Evolutionary conservation across 2,113 vertebrate species (phyloP).

Genomic region (Anguilla japonica): DNA sequence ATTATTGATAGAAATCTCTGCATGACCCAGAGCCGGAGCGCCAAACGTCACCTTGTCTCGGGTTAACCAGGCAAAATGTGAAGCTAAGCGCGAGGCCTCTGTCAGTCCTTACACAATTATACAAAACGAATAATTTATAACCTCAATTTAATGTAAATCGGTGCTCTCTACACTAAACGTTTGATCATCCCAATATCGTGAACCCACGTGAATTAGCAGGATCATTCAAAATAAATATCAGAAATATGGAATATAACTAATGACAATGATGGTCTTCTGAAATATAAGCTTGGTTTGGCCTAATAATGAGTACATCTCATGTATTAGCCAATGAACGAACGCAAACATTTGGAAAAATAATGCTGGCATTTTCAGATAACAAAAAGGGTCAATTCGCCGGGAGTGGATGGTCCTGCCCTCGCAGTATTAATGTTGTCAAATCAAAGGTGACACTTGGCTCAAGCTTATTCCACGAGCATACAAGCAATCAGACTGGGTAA

Average conservation of each 20-base stretch:
- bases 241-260: background rate
- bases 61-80: conserved; percentile 66
- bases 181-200: background rate
- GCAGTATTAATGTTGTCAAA: conserved; percentile 43
- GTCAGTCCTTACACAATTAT: background rate
- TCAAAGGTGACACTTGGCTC: conserved; percentile 45
- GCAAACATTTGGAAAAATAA: background rate
- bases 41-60: conserved; percentile 58
- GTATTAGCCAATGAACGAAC: background rate
- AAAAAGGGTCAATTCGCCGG: conserved; percentile 10
- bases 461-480: conserved; percentile 32
- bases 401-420: conserved; percentile 32
- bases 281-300: no score
- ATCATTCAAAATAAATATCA: background rate
- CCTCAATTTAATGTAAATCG: background rate
- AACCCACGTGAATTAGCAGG: background rate
- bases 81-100: conserved; percentile 28
- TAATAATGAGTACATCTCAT: no score
- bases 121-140: conserved; percentile 15
- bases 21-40: conserved; percentile 54
- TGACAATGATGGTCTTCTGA: background rate
- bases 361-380: background rate
- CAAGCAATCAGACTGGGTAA: conserved; percentile 35
- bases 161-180: background rate
- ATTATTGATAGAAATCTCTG: conserved; percentile 77